phyloP scores from a whole-genome alignment of 2,888 invertebrate genomes.

The Tiliacea aurago region DNA sequence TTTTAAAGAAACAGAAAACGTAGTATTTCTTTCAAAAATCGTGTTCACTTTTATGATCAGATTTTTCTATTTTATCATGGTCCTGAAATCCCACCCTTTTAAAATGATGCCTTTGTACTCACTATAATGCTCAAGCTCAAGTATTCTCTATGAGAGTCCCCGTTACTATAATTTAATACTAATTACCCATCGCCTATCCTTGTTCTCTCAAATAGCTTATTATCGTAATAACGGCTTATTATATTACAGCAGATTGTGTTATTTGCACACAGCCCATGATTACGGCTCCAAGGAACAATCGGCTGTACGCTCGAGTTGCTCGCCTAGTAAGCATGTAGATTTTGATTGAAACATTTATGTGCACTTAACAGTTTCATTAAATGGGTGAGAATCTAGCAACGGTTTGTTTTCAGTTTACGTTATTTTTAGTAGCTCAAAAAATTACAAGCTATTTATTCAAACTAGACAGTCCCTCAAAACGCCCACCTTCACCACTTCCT shows the following conservation, averaged over 20 bases:
- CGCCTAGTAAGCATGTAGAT: background rate
- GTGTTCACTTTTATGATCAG: background rate
- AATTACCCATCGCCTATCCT: constrained; percentile 35
- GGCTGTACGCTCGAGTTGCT: constrained; percentile 7
- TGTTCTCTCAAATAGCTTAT: constrained; percentile 39
- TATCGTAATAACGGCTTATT: constrained; percentile 36
- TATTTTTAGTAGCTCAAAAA: too few species aligned
- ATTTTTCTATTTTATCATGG: background rate
- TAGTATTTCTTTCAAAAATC: background rate
- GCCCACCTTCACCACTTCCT: too few species aligned
- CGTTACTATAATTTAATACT: constrained; percentile 28
- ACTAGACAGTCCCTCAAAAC: too few species aligned
- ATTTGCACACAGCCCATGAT: constrained; percentile 6
- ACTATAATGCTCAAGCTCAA: background rate
- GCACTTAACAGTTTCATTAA: constrained; percentile 13
- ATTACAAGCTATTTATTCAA: too few species aligned
- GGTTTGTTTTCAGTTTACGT: background rate
- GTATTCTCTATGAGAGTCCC: background rate
- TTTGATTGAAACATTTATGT: constrained; percentile 32
- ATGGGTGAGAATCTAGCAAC: background rate
- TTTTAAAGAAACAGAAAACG: background rate
- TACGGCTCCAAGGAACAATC: constrained; percentile 28
- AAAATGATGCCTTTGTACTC: too few species aligned
- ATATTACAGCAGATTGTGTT: constrained; percentile 43
- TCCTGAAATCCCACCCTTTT: background rate